Conservation (phyloP, 2,113 vertebrate species). For the Cinclus cinclus region DNA sequence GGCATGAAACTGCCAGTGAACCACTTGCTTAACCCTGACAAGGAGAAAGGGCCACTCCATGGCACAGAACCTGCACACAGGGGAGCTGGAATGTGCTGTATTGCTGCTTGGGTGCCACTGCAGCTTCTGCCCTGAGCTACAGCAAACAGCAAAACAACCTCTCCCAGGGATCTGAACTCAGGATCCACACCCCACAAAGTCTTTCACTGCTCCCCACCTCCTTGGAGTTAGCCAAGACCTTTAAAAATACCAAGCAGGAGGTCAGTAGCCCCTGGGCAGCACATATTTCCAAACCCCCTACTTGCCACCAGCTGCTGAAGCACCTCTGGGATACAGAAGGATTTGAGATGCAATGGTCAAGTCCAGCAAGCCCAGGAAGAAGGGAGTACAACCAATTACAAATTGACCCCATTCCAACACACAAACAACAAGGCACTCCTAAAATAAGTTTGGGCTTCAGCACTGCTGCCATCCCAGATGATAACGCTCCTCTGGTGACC, state of each 20-base stretch:
- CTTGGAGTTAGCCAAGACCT: not conserved
- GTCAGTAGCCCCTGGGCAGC: not conserved
- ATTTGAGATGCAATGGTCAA: not conserved
- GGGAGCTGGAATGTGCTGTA: fast-evolving
- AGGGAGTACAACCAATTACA: not conserved
- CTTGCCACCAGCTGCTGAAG: not conserved
- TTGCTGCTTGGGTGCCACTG: fast-evolving
- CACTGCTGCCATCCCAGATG: fast-evolving
- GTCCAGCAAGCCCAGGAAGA: not conserved
- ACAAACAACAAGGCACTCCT: not conserved
- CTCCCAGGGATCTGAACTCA: not conserved
- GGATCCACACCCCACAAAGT: not conserved
- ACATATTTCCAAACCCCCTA: not conserved
- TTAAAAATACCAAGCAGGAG: not conserved
- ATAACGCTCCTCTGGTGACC: not conserved
- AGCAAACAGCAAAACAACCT: not conserved
- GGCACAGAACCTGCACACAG: not conserved
- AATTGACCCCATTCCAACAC: not conserved
- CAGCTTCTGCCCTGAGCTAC: not conserved
- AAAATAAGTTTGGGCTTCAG: not conserved
- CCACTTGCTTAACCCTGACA: not conserved
- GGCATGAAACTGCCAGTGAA: not conserved
- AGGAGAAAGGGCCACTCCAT: not conserved
- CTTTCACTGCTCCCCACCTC: not conserved
- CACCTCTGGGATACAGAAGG: not conserved